phyloP scores from a whole-genome alignment of 2,888 invertebrate genomes.

The Latheticus oryzae region DNA sequence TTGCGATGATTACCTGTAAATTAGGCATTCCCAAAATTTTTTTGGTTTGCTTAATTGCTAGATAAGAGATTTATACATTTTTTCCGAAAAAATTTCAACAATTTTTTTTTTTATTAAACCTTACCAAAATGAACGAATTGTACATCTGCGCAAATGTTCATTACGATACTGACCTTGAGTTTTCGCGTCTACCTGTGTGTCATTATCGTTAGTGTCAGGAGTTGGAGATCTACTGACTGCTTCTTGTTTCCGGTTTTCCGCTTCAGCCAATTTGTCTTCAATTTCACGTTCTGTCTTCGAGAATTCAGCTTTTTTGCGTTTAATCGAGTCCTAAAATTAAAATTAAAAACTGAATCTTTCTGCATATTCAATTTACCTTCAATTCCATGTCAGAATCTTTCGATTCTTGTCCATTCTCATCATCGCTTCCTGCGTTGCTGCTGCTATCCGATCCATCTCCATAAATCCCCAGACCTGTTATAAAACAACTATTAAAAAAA shows the following conservation, averaged over 20 bases:
- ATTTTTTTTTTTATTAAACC: no score
- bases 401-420: slow-evolving; percentile 54
- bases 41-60: background rate
- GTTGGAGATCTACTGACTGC: slow-evolving; percentile 57
- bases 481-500: slow-evolving; percentile 31
- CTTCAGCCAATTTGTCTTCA: slow-evolving; percentile 75
- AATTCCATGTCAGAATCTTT: slow-evolving; percentile 78
- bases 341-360: slow-evolving; percentile 8
- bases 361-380: slow-evolving; percentile 69
- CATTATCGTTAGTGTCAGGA: slow-evolving; percentile 65
- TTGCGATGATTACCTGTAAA: no score
- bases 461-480: slow-evolving; percentile 84
- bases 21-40: no score
- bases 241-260: slow-evolving; percentile 69
- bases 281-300: slow-evolving; percentile 82
- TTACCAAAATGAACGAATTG: no score
- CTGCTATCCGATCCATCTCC: slow-evolving; percentile 75
- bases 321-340: slow-evolving; percentile 62
- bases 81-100: no score
- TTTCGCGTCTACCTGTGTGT: slow-evolving; percentile 65
- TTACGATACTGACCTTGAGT: slow-evolving; percentile 60
- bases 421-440: slow-evolving; percentile 65
- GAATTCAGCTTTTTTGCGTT: slow-evolving; percentile 77
- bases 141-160: no score
- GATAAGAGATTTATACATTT: no score